phyloP scores from a whole-genome alignment of 1,140 invertebrate species.

The Dinothrombium tinctorium region DNA sequence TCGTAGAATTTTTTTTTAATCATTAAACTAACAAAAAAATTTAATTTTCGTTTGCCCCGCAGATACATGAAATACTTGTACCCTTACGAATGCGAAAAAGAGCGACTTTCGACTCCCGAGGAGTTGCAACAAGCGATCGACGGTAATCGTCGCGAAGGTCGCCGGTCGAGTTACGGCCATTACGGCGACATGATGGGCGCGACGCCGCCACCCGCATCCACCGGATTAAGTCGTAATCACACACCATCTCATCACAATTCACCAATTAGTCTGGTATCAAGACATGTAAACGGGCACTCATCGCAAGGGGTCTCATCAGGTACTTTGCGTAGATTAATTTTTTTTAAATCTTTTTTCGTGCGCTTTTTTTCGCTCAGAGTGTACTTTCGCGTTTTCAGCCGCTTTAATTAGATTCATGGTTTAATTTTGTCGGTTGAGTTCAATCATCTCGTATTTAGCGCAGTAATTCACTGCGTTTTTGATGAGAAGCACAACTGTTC shows the following conservation, averaged over 20 bases:
- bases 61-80: conserved; percentile 99
- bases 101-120: conserved; percentile 60
- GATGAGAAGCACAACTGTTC: no score
- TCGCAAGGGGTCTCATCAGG: conserved; percentile 13
- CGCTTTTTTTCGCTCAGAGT: no score
- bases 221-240: conserved; percentile 18
- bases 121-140: conserved; percentile 95
- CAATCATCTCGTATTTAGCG: no score
- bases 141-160: conserved; percentile 83
- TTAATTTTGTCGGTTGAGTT: no score
- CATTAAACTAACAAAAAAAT: no score
- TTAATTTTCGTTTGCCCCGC: conserved; percentile 24
- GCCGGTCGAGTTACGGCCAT: conserved; percentile 68
- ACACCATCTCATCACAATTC: conserved; percentile 36
- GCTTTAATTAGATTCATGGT: no score
- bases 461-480: no score
- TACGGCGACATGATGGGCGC: conserved; percentile 34
- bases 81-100: conserved; percentile 92
- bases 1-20: no score
- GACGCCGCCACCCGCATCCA: conserved; percentile 4
- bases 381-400: no score
- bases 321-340: no score
- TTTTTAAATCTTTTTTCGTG: no score
- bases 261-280: conserved; percentile 41
- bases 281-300: conserved; percentile 9